phyloP scores from a whole-genome alignment of 2,113 vertebrate genomes.

The Dolichallabes microphthalmus region DNA sequence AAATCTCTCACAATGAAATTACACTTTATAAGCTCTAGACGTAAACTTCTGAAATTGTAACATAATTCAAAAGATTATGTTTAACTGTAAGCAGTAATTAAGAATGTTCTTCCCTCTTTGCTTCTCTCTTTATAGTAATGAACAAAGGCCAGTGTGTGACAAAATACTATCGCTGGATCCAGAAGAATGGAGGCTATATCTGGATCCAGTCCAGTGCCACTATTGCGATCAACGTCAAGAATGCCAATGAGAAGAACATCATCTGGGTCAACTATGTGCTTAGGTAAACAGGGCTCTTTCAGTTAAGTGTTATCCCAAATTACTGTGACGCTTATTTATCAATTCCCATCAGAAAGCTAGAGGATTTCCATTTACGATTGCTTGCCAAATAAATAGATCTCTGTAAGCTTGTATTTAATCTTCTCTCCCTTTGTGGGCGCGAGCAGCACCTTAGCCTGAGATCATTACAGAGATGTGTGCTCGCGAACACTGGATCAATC shows the following conservation, averaged over 20 bases:
- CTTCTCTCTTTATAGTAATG: slow-evolving; percentile 76
- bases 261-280: slow-evolving; percentile 99
- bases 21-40: neutral
- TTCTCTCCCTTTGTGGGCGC: slow-evolving; percentile 46
- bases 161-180: slow-evolving; percentile 99
- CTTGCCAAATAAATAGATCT: slow-evolving; percentile 52
- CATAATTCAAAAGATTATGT: neutral
- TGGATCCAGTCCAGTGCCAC: slow-evolving; percentile 99
- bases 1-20: neutral
- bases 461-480: slow-evolving; percentile 59
- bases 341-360: slow-evolving; percentile 44
- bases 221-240: slow-evolving; percentile 95
- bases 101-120: neutral
- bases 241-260: slow-evolving; percentile 93
- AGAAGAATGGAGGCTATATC: slow-evolving; percentile 95
- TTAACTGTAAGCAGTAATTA: neutral
- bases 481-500: slow-evolving; percentile 54
- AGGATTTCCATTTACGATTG: slow-evolving; percentile 51
- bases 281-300: slow-evolving; percentile 75
- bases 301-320: slow-evolving; percentile 41
- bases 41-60: neutral
- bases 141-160: slow-evolving; percentile 98
- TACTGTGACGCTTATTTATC: slow-evolving; percentile 37
- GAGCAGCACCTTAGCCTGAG: slow-evolving; percentile 45
- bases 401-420: slow-evolving; percentile 57